phyloP scores from a whole-genome alignment of 2,797 vertebrate species.

The Poecilia velifera region DNA sequence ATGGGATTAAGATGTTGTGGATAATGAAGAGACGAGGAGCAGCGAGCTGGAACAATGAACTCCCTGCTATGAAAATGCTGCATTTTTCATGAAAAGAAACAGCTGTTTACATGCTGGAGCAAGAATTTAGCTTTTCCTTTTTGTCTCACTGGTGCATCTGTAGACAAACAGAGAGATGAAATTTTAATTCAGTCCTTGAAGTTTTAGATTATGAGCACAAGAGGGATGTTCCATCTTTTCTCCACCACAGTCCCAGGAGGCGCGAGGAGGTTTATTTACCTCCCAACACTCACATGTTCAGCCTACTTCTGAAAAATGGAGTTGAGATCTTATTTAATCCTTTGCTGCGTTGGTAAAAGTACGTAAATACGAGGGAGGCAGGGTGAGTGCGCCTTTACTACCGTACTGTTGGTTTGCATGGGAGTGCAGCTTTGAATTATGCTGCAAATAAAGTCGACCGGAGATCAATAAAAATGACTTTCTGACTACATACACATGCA shows the following conservation, averaged over 20 bases:
- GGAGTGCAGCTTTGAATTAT: conserved; percentile 32
- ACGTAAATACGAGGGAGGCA: conserved; percentile 54
- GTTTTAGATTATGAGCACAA: conserved; percentile 22
- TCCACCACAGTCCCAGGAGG: conserved; percentile 10
- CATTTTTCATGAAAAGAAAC: conserved; percentile 23
- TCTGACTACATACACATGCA: conserved; percentile 8
- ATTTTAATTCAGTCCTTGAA: conserved; percentile 12
- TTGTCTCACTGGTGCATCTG: neutral
- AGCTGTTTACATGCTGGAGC: neutral
- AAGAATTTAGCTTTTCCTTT: neutral
- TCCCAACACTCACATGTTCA: conserved; percentile 32
- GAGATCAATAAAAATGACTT: conserved; percentile 28
- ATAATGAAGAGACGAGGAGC: conserved; percentile 41
- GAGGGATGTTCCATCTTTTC: conserved; percentile 21
- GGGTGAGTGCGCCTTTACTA: conserved; percentile 22
- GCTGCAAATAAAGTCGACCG: conserved; percentile 19
- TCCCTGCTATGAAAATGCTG: neutral
- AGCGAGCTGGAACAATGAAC: conserved; percentile 10
- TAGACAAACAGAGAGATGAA: conserved; percentile 19
- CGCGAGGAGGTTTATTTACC: conserved; percentile 22
- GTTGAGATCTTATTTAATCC: conserved; percentile 51
- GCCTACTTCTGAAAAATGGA: conserved; percentile 25
- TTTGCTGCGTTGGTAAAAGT: conserved; percentile 35
- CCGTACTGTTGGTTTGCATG: conserved; percentile 11
- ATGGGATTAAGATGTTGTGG: conserved; percentile 63